phyloP scores from a whole-genome alignment of 2,113 vertebrate species.

The Leptobrachium ailaonicum region DNA sequence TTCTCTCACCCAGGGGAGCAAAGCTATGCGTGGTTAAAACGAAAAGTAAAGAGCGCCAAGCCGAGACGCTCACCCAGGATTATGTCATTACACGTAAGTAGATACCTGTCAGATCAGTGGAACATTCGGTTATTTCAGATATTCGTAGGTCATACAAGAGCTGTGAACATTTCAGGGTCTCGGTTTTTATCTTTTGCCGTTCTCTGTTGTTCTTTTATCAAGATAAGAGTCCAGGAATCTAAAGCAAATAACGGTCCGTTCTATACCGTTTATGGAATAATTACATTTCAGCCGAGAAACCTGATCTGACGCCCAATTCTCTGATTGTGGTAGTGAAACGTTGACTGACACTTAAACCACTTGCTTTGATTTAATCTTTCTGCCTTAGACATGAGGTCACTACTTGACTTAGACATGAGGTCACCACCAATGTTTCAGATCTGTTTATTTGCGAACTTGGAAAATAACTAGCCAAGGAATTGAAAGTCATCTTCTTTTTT shows the following conservation, averaged over 20 bases:
- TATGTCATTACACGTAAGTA: slow-evolving; percentile 97
- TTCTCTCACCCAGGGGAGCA: slow-evolving; percentile 77
- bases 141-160: too few relatives aligned
- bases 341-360: background rate
- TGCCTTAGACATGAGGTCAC: too few relatives aligned
- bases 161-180: background rate
- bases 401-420: too few relatives aligned
- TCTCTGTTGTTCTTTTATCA: background rate
- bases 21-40: slow-evolving; percentile 96
- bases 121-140: too few relatives aligned
- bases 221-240: background rate
- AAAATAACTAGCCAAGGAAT: too few relatives aligned
- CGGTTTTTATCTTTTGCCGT: background rate
- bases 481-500: too few relatives aligned
- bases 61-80: slow-evolving; percentile 91
- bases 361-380: background rate
- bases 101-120: background rate
- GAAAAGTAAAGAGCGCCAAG: slow-evolving; percentile 85
- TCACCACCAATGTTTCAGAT: too few relatives aligned
- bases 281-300: background rate
- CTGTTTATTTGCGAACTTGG: too few relatives aligned
- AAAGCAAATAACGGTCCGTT: background rate
- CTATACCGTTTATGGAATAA: background rate
- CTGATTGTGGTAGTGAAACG: background rate
- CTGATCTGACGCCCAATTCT: background rate